Conservation (phyloP, 1,140 invertebrate species). For the Drosophila sulfurigaster region DNA sequence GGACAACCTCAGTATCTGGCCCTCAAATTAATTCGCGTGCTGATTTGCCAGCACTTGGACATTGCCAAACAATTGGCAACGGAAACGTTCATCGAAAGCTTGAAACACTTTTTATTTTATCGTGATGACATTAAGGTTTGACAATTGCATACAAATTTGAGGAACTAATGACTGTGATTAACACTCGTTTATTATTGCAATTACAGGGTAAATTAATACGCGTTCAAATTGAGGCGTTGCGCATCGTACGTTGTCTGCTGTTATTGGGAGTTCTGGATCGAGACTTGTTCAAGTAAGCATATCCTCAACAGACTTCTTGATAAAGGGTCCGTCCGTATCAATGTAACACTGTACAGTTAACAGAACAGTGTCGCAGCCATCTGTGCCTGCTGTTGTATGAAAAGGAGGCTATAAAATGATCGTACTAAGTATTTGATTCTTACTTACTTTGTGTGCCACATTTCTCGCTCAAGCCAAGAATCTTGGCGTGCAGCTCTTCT, state of each 20-base stretch:
- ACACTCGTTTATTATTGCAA: slow-evolving; percentile 22
- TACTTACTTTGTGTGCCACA: slow-evolving; percentile 68
- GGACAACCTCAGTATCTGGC: slow-evolving; percentile 69
- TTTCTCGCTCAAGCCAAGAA: slow-evolving; percentile 37
- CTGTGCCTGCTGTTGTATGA: slow-evolving; percentile 57
- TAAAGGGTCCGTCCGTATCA: slow-evolving; percentile 55
- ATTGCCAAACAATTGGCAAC: slow-evolving; percentile 62
- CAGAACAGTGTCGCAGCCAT: slow-evolving; percentile 72
- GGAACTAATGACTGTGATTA: slow-evolving; percentile 13
- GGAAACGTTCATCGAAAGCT: slow-evolving; percentile 42
- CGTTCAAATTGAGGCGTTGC: slow-evolving; percentile 87
- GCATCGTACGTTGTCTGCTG: slow-evolving; percentile 72
- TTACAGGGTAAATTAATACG: slow-evolving; percentile 78
- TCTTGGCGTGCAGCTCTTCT: slow-evolving; percentile 49
- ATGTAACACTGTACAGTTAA: slow-evolving; percentile 68
- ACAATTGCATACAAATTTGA: background rate
- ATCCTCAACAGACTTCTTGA: slow-evolving; percentile 33
- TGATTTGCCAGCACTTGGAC: slow-evolving; percentile 70
- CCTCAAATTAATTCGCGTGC: slow-evolving; percentile 72
- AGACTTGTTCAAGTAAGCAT: slow-evolving; percentile 63
- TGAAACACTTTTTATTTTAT: slow-evolving; percentile 69
- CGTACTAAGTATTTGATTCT: too few species aligned
- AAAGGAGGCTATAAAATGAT: background rate
- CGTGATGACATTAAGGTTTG: slow-evolving; percentile 72
- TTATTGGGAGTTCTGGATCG: slow-evolving; percentile 66